Percentiles rank a stretch among this genome's conserved stretches.
Conservation (phyloP, 2,113 vertebrate species). For the Mobula hypostoma region DNA sequence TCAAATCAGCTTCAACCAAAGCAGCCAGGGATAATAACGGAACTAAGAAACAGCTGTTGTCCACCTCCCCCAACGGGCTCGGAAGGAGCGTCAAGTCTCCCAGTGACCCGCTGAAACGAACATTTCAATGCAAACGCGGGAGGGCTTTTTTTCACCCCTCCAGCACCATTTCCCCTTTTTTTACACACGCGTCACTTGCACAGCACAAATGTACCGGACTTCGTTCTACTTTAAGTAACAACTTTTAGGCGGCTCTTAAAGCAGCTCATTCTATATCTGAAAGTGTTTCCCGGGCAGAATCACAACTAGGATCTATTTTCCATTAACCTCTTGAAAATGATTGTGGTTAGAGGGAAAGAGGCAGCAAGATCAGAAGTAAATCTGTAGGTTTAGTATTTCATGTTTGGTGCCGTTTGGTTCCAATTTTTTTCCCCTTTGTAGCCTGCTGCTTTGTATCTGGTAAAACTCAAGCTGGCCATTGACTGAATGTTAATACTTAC, state of each 20-base stretch:
- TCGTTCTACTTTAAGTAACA: neutral
- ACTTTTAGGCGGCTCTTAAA: neutral
- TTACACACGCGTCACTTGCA: neutral
- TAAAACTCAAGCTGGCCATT: neutral
- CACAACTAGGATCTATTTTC: neutral
- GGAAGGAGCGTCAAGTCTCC: neutral
- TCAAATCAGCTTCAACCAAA: conserved; percentile 49
- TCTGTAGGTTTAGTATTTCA: neutral
- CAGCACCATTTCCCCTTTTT: neutral
- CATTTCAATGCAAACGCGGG: neutral
- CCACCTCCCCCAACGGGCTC: conserved; percentile 39
- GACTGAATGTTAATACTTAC: no score
- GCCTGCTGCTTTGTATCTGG: neutral
- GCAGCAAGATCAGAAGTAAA: neutral
- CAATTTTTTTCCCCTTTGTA: neutral
- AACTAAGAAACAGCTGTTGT: conserved; percentile 59
- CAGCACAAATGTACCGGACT: neutral
- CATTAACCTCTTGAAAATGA: neutral
- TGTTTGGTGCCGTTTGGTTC: neutral
- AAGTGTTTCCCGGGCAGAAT: neutral
- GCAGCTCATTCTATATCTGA: neutral
- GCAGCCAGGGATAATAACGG: conserved; percentile 54
- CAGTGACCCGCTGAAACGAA: conserved; percentile 10
- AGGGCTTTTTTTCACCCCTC: neutral
- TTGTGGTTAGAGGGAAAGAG: neutral